A percentile compares a stretch with the other conserved stretches of the same genome.
Conservation (phyloP, 2,888 invertebrate genomes). For the Archips xylosteana region DNA sequence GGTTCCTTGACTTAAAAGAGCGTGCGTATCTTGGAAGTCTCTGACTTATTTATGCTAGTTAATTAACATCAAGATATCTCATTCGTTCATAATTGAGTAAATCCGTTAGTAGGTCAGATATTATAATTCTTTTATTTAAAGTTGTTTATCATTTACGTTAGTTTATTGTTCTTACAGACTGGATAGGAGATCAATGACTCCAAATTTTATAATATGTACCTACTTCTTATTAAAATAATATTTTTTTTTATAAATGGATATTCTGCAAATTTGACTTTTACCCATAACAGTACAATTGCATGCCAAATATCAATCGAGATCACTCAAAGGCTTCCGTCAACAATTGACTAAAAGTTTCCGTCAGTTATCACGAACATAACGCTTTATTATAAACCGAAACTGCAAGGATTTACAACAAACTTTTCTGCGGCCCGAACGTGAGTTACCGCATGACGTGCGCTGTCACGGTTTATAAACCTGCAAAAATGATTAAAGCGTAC, state of each 20-base stretch:
- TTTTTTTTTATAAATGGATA: too few relatives aligned
- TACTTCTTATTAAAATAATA: too few relatives aligned
- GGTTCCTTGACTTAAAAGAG: too few relatives aligned
- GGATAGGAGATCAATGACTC: too few relatives aligned
- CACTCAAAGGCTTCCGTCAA: not conserved
- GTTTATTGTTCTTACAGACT: too few relatives aligned
- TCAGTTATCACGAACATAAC: constrained; percentile 1
- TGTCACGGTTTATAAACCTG: constrained; percentile 1
- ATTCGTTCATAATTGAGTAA: too few relatives aligned
- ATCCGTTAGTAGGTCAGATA: not conserved
- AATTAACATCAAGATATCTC: too few relatives aligned
- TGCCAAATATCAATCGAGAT: not conserved
- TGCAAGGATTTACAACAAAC: constrained; percentile 5
- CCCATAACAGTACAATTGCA: not conserved
- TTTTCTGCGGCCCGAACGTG: not conserved
- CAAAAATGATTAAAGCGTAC: constrained; percentile 12
- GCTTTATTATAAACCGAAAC: not conserved
- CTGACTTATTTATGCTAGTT: too few relatives aligned
- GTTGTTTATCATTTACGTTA: too few relatives aligned
- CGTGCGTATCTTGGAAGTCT: too few relatives aligned
- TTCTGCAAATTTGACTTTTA: too few relatives aligned
- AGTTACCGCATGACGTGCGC: constrained; percentile 10
- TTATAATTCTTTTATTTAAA: too few relatives aligned
- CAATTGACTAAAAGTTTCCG: not conserved
- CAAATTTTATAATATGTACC: not conserved